Conservation (phyloP, 2,113 vertebrate genomes). For the Oceanites oceanicus region DNA sequence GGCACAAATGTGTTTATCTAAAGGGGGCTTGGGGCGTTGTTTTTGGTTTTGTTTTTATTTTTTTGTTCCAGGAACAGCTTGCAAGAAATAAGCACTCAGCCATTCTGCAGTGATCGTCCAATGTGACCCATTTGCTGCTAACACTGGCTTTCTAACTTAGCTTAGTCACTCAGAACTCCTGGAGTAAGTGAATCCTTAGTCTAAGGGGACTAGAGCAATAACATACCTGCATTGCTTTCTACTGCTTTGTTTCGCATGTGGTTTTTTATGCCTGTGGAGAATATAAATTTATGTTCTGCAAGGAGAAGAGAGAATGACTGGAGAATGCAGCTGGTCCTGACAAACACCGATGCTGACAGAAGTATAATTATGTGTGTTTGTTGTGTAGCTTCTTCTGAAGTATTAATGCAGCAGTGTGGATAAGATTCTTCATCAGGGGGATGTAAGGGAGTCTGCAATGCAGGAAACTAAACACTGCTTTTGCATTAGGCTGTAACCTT, state of each 20-base stretch:
- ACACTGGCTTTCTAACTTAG: neutral
- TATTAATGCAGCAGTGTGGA: neutral
- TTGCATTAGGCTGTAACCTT: neutral
- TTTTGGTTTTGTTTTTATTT: neutral
- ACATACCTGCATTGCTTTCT: neutral
- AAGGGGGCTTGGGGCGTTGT: neutral
- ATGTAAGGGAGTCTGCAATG: neutral
- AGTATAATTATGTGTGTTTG: neutral
- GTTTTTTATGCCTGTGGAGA: neutral
- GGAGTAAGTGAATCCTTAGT: neutral
- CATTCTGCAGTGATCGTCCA: neutral
- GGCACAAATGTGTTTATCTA: neutral
- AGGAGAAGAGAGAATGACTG: neutral
- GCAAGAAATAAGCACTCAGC: neutral
- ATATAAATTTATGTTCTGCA: neutral
- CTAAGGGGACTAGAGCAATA: neutral
- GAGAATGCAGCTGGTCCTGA: neutral
- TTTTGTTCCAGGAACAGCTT: constrained; percentile 23
- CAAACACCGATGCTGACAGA: neutral
- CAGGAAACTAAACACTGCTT: neutral
- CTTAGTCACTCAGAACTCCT: neutral
- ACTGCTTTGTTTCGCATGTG: neutral
- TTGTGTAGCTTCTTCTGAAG: neutral
- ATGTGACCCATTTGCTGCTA: neutral
- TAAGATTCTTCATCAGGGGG: neutral